Base-by-base conservation (phyloP, 2,888 invertebrate species). In the Myathropa florea region DNA sequence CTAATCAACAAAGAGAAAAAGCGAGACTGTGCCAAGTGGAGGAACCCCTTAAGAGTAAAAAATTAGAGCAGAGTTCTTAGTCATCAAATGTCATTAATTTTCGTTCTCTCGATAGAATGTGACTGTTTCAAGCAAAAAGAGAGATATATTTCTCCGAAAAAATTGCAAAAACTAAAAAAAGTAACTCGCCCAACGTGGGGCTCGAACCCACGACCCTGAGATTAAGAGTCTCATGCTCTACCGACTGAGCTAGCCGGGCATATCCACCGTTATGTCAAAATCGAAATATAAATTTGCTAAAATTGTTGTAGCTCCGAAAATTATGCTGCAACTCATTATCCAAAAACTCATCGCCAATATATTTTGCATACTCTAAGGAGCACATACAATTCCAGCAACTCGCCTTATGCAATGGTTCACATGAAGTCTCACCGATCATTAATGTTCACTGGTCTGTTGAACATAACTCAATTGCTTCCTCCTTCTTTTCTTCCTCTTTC, bases 141-240 rank as follows among this genome's bases (percentile, higher is more conserved):
- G n/a, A n/a, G n/a, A n/a, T n/a, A n/a, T n/a, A n/a, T n/a, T n/a
- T n/a, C n/a, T n/a, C n/a, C n/a, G 10, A 9, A 33, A 2, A 33
- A 33, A 33, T 1, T 1, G 18, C 3, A 0, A 39, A 57, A 14
- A 57, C 23, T 10, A 24, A 26, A 76, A 85, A 78, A 85, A 39
- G 3, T 4, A 4, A 24, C 0, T 82, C 86, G 86, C 86, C 86
- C 86, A 86, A 86, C 86, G 86, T 86, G 86, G 86, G 86, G 86
- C 86, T 86, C 86, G 86, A 86, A 86, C 86, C 86, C 86, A 86
- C 86, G 86, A 86, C 86, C 86, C 86, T 86, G 86, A 86, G 86
- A 86, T 83, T 86, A 86, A 86, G 86, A 86, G 86, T 86, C 86
- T 86, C 86, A 86, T 86, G 86, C 86, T 86, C 86, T 86, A 86